Base-by-base conservation (phyloP, 2,888 invertebrate genomes). In the Congeria kusceri region DNA sequence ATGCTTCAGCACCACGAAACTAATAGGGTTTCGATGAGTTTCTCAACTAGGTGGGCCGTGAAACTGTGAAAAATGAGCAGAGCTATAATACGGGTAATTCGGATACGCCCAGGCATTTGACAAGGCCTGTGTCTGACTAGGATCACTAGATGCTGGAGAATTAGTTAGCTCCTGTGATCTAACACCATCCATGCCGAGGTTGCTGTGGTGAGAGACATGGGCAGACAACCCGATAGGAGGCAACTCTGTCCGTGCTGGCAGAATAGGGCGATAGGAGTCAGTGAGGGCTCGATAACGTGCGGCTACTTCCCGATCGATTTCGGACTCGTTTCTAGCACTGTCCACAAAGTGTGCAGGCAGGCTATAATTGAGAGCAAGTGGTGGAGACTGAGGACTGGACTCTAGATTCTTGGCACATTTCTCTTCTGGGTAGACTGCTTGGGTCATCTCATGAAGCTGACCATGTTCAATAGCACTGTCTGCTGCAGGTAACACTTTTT, bases 1-100 rank as follows among this genome's bases (percentile, higher is more conserved):
- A 61, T 61, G 7, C 13, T 23, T 20, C 5, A 53, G 4, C 13
- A 20, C 5, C 13, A 7, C 23, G 13, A 53, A 20, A 53, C 13
- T 4, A 53, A 4, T 23, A 13, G 23, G 4, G 4, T 53, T 23
- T 7, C n/a, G 7, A 7, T 20, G 23, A 7, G 4, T 7, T 53
- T 27, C 4, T 59, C 29, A 11, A 20, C 53, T 47, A 75, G 61
- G 79, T 27, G 74, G 79, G 47, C 74, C 71, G 29, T 66, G 79
- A 57, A 58, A 79, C 56, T 70, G 74, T 25, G 74, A 28, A 64
- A 75, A 79, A 47, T 74, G 69, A 32, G 68, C 47, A 15, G 66
- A 63, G 27, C 56, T 75, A 53, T 79, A 79, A 47, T 79, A 79
- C 27, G 74, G 65, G 47, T 70, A 76, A n/a, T 65, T 65, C n/a